Conservation (phyloP, 2,113 vertebrate genomes). For the Siniperca knerii region DNA sequence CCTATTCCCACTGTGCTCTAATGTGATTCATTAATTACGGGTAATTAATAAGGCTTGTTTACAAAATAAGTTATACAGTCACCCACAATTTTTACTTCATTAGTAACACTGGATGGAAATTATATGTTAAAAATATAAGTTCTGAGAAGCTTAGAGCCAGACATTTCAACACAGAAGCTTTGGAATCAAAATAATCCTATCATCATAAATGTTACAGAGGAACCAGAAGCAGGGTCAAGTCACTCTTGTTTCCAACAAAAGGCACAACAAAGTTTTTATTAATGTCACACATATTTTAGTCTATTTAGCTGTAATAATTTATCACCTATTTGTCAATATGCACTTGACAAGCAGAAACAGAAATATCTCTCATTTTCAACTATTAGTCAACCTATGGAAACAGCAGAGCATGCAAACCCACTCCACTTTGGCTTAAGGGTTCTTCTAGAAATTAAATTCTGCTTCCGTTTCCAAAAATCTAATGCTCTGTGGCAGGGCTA, state of each 20-base stretch:
- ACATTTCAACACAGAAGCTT: not conserved
- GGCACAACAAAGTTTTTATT: not conserved
- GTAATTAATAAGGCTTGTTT: constrained; percentile 46
- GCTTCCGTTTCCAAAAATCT: not conserved
- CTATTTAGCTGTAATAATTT: not conserved
- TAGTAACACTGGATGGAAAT: constrained; percentile 14
- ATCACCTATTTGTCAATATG: not conserved
- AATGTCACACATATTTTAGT: no score
- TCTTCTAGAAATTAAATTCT: not conserved
- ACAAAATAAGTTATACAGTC: constrained; percentile 40
- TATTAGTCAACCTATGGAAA: not conserved
- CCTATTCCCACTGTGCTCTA: constrained; percentile 10
- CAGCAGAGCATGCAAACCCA: not conserved
- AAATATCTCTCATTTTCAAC: not conserved
- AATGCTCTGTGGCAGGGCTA: not conserved
- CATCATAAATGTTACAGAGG: not conserved
- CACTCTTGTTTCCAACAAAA: not conserved
- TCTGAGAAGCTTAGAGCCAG: not conserved
- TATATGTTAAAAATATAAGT: not conserved
- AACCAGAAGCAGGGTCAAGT: not conserved
- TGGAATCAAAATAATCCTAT: not conserved
- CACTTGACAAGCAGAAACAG: not conserved
- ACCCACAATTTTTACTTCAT: constrained; percentile 25
- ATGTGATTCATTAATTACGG: constrained; percentile 47
- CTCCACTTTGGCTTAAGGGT: not conserved